phyloP scores from a whole-genome alignment of 2,888 invertebrate species.

The Bombyx huttoni region DNA sequence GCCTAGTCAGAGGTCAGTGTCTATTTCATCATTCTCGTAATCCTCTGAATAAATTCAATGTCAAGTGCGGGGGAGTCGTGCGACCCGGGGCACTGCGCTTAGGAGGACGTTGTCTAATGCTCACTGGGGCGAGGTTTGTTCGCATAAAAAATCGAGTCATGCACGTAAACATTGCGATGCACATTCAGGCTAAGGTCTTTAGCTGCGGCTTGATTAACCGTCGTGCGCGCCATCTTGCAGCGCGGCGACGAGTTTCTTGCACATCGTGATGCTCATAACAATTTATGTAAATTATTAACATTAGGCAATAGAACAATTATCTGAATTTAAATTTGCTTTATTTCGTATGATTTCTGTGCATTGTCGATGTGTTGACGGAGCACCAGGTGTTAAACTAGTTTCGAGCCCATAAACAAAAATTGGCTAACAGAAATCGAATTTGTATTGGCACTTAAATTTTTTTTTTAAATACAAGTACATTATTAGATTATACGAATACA shows the following conservation, averaged over 20 bases:
- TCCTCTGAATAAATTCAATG: conserved; percentile 28
- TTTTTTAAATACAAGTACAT: no score
- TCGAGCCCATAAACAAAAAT: no score
- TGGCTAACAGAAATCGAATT: no score
- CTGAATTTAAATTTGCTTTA: no score
- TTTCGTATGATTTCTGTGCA: no score
- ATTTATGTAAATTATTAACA: neutral
- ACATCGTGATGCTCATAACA: neutral
- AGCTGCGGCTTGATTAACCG: conserved; percentile 6
- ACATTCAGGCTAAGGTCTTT: conserved; percentile 53
- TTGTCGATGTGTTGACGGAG: no score
- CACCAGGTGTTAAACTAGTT: no score
- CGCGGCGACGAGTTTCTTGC: neutral
- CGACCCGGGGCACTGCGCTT: conserved; percentile 12
- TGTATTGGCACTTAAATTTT: no score
- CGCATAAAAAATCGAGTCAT: conserved; percentile 42
- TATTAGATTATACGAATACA: no score
- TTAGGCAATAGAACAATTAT: neutral
- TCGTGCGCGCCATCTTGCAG: conserved; percentile 9
- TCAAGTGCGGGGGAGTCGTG: conserved; percentile 23
- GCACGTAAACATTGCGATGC: conserved; percentile 34
- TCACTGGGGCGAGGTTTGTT: conserved; percentile 39
- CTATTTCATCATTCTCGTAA: conserved; percentile 16
- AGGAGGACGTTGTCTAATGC: conserved; percentile 23
- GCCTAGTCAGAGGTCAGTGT: conserved; percentile 7